Base-by-base conservation (phyloP, 2,888 invertebrate species). In the Plagiodera versicolora region DNA sequence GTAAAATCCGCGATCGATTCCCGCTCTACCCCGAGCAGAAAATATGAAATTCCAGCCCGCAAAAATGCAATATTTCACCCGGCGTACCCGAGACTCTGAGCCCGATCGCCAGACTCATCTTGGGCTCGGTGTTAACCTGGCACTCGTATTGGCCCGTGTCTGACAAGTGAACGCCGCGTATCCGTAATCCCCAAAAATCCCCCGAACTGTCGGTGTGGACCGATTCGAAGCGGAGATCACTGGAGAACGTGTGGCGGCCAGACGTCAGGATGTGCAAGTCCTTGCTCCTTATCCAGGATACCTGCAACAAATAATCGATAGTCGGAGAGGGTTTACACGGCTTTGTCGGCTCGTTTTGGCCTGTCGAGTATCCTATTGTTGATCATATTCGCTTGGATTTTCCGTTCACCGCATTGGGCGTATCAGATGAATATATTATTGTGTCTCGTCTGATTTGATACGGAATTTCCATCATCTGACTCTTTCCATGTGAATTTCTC, bases 61-160 rank as follows among this genome's bases (percentile, higher is more conserved):
- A 5, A 24, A 24, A 24, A 24, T 10, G 18, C n/a, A 14, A 47
- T 18, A 47, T 19, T 5, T 18, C 18, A 47, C 19, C 16, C 24
- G 16, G n/a, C 20, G n/a, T 72, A 89, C 89, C 87, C 71, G 85
- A 78, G 20, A 89, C 87, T 11, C 83, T 83, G 53, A 89, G 83
- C 71, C 84, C 84, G 71, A 87, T 85, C 70, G 86, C 85, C 68
- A 86, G 83, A 81, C 87, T 89, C 81, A 88, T 85, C 78, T 89
- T 89, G 39, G 89, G 89, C 73, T 89, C 89, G 0, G 88, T 89
- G 80, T 89, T 89, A 72, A 89, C 85, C 80, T 89, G 89, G 74
- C 89, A 89, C 81, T 89, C 89, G 81, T 89, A 89, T 66, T 84
- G 83, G 64, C 90, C 90, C 1, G 85, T 81, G 79, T 90, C 90